These are phyloP conservation scores for Dicranocentrus wangi DNA, from an alignment of 2,888 invertebrate species.

Conservation along the genomic window DNA sequence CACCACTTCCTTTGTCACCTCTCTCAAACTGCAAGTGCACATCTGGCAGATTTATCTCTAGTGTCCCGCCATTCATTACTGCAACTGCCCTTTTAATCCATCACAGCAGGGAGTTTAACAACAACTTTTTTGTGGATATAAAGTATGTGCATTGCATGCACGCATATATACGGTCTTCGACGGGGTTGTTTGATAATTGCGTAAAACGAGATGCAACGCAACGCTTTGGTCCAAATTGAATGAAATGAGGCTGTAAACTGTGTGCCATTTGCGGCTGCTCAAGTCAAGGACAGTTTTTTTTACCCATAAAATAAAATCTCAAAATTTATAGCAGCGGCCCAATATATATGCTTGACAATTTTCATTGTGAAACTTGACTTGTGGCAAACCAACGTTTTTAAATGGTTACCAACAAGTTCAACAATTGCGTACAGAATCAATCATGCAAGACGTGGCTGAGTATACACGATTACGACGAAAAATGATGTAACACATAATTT, in stretches of 20 bases:
- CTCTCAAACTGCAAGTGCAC: constrained; percentile 44
- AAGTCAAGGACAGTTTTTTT: constrained; percentile 37
- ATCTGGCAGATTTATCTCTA: constrained; percentile 39
- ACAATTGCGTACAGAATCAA: constrained; percentile 20
- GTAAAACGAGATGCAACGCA: not conserved
- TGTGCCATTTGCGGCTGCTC: constrained; percentile 20
- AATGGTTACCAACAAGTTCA: constrained; percentile 43
- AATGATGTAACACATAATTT: constrained; percentile 4
- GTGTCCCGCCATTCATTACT: not conserved
- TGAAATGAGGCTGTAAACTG: not conserved
- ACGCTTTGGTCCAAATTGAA: not conserved
- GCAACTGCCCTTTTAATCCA: constrained; percentile 26
- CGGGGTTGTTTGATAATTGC: too few species aligned
- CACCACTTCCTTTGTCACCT: constrained; percentile 29
- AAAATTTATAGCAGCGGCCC: not conserved
- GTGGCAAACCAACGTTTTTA: not conserved
- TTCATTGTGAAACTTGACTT: not conserved
- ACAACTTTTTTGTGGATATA: not conserved
- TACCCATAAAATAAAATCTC: not conserved
- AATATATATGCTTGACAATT: not conserved
- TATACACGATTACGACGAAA: not conserved
- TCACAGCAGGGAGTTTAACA: constrained; percentile 48
- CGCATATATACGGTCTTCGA: not conserved
- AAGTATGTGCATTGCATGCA: not conserved
- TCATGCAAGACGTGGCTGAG: constrained; percentile 27